Evolutionary conservation across 2,797 vertebrate species (phyloP).

Genomic region (Phoeniculus purpureus): DNA sequence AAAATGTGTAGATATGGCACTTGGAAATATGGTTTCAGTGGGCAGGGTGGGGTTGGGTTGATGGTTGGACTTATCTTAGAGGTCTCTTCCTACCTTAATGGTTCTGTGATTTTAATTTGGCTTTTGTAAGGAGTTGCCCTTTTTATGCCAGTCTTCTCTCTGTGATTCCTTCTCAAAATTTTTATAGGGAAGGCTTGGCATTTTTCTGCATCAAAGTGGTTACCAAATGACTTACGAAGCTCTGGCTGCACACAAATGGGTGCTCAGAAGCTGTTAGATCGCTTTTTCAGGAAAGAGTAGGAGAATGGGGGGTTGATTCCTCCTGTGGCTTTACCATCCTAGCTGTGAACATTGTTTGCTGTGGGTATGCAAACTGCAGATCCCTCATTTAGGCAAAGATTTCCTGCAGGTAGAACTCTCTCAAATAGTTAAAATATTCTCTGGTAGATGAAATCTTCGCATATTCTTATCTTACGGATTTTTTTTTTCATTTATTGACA

Average conservation of each 20-base stretch:
- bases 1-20: no score
- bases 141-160: not conserved
- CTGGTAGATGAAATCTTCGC: not conserved
- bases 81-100: no score
- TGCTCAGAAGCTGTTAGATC: not conserved
- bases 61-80: no score
- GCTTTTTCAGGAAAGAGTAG: not conserved
- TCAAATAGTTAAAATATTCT: not conserved
- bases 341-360: not conserved
- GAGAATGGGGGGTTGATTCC: not conserved
- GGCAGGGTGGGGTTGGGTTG: no score
- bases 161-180: not conserved
- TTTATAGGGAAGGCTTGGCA: not conserved
- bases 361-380: not conserved
- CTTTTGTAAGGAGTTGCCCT: not conserved
- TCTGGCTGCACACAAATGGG: not conserved
- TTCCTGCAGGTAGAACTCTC: not conserved
- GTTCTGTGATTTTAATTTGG: not conserved
- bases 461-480: not conserved
- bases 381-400: not conserved
- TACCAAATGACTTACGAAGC: not conserved
- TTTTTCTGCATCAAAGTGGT: not conserved
- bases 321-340: not conserved
- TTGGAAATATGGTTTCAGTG: no score
- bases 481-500: not conserved